Percentiles rank a stretch among this genome's conserved stretches.
Evolutionary conservation across 2,113 vertebrate genomes (phyloP).

Genomic region (Falco punctatus): DNA sequence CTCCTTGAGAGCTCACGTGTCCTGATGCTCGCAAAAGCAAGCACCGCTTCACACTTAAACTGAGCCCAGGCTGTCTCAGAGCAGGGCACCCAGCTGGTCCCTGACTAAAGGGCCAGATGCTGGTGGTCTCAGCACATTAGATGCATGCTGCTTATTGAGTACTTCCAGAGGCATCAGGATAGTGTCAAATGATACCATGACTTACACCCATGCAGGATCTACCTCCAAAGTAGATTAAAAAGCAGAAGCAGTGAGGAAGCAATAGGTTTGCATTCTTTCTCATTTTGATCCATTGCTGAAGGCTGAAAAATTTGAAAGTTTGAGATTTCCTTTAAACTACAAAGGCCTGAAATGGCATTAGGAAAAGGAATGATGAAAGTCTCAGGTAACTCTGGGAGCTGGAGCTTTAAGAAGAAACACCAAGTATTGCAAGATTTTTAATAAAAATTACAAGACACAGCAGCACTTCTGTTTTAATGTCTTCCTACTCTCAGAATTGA

Average conservation of each 20-base stretch:
- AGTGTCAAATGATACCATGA: background rate
- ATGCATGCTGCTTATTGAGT: accelerated
- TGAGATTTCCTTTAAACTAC: background rate
- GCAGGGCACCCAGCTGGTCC: background rate
- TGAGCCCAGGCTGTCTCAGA: background rate
- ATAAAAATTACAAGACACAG: background rate
- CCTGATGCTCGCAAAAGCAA: background rate
- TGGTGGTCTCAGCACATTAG: background rate
- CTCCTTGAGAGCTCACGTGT: background rate
- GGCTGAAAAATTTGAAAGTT: background rate
- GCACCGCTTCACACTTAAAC: accelerated
- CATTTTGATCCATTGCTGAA: background rate
- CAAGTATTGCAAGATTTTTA: background rate
- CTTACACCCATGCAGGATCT: background rate
- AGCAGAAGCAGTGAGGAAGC: background rate
- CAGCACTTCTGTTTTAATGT: background rate
- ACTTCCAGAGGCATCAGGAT: background rate
- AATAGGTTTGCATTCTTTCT: background rate
- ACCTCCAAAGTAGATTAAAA: background rate
- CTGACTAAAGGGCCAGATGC: background rate
- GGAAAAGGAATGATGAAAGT: background rate
- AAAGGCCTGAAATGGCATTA: background rate
- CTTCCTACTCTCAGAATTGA: background rate
- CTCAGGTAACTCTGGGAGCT: background rate
- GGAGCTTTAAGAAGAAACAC: background rate